Evolutionary conservation across 1,140 invertebrate species (phyloP).

Genomic region (Pomacea maculata): DNA sequence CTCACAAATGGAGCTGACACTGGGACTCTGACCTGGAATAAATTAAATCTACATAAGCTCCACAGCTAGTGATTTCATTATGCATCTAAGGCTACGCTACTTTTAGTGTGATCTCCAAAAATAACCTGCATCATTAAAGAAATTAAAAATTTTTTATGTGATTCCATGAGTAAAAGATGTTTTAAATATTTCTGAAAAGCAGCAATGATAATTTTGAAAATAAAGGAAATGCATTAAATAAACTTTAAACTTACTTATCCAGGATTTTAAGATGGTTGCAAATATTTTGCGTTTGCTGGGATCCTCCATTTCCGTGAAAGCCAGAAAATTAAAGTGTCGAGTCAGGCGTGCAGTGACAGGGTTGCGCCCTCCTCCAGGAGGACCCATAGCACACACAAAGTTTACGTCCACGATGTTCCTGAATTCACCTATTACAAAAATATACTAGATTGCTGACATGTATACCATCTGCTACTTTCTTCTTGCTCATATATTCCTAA

Average conservation of each 20-base stretch:
- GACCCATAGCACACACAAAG: constrained; percentile 66
- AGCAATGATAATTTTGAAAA: too few species aligned
- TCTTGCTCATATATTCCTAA: too few species aligned
- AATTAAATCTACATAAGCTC: too few species aligned
- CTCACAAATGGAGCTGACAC: constrained; percentile 56
- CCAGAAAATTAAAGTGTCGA: constrained; percentile 65
- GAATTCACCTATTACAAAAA: constrained; percentile 73
- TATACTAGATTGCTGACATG: too few species aligned
- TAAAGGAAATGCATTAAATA: background rate
- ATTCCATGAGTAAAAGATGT: too few species aligned
- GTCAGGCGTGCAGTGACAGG: constrained; percentile 62
- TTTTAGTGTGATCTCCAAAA: too few species aligned
- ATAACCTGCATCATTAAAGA: too few species aligned
- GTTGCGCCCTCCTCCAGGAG: constrained; percentile 66
- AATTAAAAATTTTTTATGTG: too few species aligned
- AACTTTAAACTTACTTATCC: constrained; percentile 68
- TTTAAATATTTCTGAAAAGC: too few species aligned
- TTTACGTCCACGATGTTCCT: constrained; percentile 80
- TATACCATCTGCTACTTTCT: too few species aligned
- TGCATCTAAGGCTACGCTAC: too few species aligned
- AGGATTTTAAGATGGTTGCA: constrained; percentile 74
- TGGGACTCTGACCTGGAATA: constrained; percentile 40
- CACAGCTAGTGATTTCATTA: too few species aligned
- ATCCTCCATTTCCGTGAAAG: constrained; percentile 76
- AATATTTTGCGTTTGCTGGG: constrained; percentile 78